Conservation (phyloP, 1,140 invertebrate species). For the Philaenus spumarius region DNA sequence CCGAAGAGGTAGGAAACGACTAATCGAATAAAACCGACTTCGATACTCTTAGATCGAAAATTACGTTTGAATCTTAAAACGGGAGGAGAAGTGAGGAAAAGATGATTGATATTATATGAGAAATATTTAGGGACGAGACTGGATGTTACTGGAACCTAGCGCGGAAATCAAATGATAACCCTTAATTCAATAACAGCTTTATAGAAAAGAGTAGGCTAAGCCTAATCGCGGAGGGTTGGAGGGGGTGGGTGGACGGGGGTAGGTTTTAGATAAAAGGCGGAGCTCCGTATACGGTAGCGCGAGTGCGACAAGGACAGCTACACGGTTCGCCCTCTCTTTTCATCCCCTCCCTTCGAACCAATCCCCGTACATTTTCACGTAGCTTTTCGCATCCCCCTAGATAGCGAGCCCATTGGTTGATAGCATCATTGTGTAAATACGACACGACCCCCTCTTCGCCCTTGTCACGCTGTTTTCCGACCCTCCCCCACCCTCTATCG, state of each 20-base stretch:
- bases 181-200: conserved; percentile 58
- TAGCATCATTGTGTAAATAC: too few relatives aligned
- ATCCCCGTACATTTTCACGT: conserved; percentile 18
- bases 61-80: neutral
- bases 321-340: too few relatives aligned
- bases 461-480: too few relatives aligned
- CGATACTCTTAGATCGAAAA: neutral
- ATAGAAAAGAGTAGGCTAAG: conserved; percentile 33
- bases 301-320: too few relatives aligned
- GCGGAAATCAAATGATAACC: conserved; percentile 67
- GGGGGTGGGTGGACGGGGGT: neutral
- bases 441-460: too few relatives aligned
- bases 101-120: conserved; percentile 21
- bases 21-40: conserved; percentile 17
- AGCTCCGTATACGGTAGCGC: too few relatives aligned
- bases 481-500: neutral
- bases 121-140: conserved; percentile 37
- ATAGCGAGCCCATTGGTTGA: too few relatives aligned
- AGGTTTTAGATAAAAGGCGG: neutral
- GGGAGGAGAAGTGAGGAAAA: conserved; percentile 5
- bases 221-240: conserved; percentile 24
- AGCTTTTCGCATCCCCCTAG: conserved; percentile 18
- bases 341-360: conserved; percentile 12
- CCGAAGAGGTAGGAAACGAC: neutral
- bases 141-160: conserved; percentile 46